Conservation (phyloP, 1,140 invertebrate species). For the Zaprionus lachaisei region DNA sequence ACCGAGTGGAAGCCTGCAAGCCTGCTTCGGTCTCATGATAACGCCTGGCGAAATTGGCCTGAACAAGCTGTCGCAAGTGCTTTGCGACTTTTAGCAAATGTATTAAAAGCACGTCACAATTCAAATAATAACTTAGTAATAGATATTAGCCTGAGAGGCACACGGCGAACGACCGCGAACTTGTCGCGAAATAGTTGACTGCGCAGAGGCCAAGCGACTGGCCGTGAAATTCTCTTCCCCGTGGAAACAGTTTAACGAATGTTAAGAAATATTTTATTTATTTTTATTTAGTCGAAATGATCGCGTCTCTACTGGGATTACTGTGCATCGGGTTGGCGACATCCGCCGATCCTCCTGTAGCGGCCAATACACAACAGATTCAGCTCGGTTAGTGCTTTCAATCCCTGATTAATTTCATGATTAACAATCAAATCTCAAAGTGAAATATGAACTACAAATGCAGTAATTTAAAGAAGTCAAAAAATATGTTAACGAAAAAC, state of each 20-base stretch:
- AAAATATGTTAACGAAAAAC: background rate
- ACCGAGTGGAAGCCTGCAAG: slow-evolving; percentile 44
- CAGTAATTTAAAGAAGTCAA: background rate
- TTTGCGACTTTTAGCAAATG: slow-evolving; percentile 41
- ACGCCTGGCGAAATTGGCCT: slow-evolving; percentile 63
- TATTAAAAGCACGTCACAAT: slow-evolving; percentile 76
- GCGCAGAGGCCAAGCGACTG: slow-evolving; percentile 62
- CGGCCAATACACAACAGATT: slow-evolving; percentile 3
- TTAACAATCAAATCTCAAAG: background rate
- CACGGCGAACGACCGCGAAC: slow-evolving; percentile 37
- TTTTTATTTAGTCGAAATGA: background rate
- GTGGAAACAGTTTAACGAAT: background rate
- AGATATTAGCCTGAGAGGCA: slow-evolving; percentile 67
- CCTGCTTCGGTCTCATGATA: slow-evolving; percentile 41
- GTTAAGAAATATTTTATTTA: background rate
- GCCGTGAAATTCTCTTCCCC: slow-evolving; percentile 47
- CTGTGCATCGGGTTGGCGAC: slow-evolving; percentile 11
- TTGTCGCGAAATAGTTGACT: slow-evolving; percentile 60
- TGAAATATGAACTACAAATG: background rate
- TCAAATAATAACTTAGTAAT: slow-evolving; percentile 81
- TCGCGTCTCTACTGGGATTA: slow-evolving; percentile 26
- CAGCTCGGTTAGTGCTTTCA: slow-evolving; percentile 36
- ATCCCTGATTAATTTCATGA: background rate
- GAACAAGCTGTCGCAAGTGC: slow-evolving; percentile 68
- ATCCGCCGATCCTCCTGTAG: slow-evolving; percentile 9